Percentiles rank a stretch among this genome's conserved stretches.
These are phyloP conservation scores for Lepus oiostolus DNA, from an alignment of 2,797 vertebrate species.

Conservation along the genomic window DNA sequence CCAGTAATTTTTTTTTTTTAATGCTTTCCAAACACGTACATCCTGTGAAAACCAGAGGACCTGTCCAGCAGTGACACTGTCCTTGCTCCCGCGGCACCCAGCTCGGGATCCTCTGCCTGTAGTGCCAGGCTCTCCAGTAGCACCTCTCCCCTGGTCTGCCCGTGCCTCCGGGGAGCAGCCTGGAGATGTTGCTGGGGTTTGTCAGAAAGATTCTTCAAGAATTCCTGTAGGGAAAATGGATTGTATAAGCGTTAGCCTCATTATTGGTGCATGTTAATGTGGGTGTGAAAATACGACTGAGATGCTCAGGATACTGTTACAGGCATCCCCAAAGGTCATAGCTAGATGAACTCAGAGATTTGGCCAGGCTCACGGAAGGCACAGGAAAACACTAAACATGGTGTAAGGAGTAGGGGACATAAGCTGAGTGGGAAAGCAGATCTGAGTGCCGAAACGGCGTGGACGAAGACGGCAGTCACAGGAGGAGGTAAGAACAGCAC, in stretches of 20 bases:
- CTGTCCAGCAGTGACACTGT: too few species aligned
- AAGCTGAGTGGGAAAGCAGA: background rate
- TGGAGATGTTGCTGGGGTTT: slow-evolving; percentile 46
- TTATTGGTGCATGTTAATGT: slow-evolving; percentile 9
- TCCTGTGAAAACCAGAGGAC: slow-evolving; percentile 37
- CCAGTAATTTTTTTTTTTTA: slow-evolving; percentile 15
- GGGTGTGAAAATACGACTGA: slow-evolving; percentile 12
- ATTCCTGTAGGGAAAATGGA: slow-evolving; percentile 28
- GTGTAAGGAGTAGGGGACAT: background rate
- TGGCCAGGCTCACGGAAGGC: background rate
- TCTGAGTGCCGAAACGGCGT: background rate
- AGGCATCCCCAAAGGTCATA: background rate
- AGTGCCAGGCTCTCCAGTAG: background rate
- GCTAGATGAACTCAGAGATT: background rate
- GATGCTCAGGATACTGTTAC: background rate
- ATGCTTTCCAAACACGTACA: background rate
- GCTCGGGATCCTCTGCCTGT: background rate
- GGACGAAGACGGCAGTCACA: background rate
- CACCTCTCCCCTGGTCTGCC: background rate
- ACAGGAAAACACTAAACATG: background rate
- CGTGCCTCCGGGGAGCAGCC: background rate
- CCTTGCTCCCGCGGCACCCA: too few species aligned
- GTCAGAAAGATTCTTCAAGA: slow-evolving; percentile 34
- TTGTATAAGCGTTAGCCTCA: slow-evolving; percentile 10
- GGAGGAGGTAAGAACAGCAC: slow-evolving; percentile 34